phyloP scores from a whole-genome alignment of 2,113 vertebrate genomes.

The Stercorarius parasiticus region DNA sequence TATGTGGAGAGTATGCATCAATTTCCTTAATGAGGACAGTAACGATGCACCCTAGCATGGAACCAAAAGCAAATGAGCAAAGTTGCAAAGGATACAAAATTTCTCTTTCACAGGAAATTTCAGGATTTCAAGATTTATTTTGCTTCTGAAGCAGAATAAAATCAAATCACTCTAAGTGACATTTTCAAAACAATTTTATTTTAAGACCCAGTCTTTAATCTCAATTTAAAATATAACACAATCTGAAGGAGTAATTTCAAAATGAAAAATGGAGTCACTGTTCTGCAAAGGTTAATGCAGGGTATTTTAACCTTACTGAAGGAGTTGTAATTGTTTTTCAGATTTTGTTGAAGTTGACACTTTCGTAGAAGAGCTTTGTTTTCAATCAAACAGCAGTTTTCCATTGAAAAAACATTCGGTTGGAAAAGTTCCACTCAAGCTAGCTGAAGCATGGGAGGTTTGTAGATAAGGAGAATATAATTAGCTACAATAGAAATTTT shows the following conservation, averaged over 20 bases:
- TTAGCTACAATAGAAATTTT: conserved; percentile 36
- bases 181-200: conserved; percentile 39
- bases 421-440: conserved; percentile 40
- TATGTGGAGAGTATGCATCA: background rate
- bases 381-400: conserved; percentile 47
- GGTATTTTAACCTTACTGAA: background rate
- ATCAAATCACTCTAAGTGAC: background rate
- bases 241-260: conserved; percentile 32
- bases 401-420: background rate
- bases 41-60: background rate
- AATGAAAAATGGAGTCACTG: conserved; percentile 28
- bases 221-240: conserved; percentile 33
- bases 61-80: background rate
- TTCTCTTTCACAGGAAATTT: background rate
- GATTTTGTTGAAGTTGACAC: conserved; percentile 49
- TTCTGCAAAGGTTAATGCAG: conserved; percentile 29
- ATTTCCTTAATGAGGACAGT: background rate
- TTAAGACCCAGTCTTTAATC: background rate
- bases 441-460: conserved; percentile 14
- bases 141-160: background rate
- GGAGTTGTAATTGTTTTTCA: conserved; percentile 32
- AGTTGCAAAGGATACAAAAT: background rate
- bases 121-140: background rate
- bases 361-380: conserved; percentile 32
- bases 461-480: conserved; percentile 51